phyloP scores from a whole-genome alignment of 2,888 invertebrate species.

The Arge pagana region DNA sequence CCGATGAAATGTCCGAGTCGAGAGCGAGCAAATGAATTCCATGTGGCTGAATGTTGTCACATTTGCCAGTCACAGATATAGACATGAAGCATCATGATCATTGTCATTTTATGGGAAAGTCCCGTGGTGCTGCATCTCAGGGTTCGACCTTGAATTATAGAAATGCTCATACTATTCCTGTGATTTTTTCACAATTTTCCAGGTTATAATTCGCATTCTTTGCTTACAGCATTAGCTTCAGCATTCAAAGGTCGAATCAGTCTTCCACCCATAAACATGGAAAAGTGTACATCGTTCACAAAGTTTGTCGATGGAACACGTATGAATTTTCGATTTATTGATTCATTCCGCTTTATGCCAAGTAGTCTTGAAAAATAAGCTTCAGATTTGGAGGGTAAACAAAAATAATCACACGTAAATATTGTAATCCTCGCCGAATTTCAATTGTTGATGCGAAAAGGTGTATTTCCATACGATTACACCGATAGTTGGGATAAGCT shows the following conservation, averaged over 20 bases:
- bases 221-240: not conserved
- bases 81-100: too few relatives aligned
- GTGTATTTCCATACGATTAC: conserved; percentile 33
- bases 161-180: too few relatives aligned
- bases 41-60: too few relatives aligned
- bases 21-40: too few relatives aligned
- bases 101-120: too few relatives aligned
- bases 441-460: conserved; percentile 20
- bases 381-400: conserved; percentile 26
- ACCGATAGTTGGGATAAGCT: conserved; percentile 10
- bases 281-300: conserved; percentile 43
- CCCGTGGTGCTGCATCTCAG: too few relatives aligned
- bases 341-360: conserved; percentile 41
- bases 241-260: not conserved
- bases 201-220: not conserved
- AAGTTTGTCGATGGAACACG: conserved; percentile 25
- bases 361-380: conserved; percentile 36
- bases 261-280: conserved; percentile 38
- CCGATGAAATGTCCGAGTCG: too few relatives aligned
- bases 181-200: conserved; percentile 15
- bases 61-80: too few relatives aligned
- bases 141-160: too few relatives aligned
- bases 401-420: conserved; percentile 5
- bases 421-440: not conserved
- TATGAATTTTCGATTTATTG: conserved; percentile 34